A percentile compares a stretch with the other conserved stretches of the same genome.
phyloP scores from a whole-genome alignment of 1,140 invertebrate genomes.

The Latrodectus geometricus region DNA sequence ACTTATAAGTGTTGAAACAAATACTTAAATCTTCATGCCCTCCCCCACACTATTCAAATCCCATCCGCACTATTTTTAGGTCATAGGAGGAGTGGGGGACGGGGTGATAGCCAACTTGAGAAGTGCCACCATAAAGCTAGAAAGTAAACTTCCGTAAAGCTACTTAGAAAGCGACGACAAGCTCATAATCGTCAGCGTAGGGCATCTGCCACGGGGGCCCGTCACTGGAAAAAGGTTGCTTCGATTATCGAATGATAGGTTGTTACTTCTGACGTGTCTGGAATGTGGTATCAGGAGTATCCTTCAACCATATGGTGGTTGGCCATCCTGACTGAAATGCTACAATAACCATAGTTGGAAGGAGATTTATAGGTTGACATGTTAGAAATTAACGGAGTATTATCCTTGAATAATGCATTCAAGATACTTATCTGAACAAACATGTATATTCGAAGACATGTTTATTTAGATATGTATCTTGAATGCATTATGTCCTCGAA shows the following conservation, averaged over 20 bases:
- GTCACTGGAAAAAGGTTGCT: neutral
- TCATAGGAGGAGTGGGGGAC: neutral
- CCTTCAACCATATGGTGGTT: too few species aligned
- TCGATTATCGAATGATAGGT: neutral
- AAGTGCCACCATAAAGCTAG: neutral
- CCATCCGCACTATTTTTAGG: neutral
- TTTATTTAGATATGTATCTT: too few species aligned
- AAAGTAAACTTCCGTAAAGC: slow-evolving; percentile 1
- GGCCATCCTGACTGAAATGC: too few species aligned
- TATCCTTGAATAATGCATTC: too few species aligned
- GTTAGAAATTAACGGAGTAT: too few species aligned
- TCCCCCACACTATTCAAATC: neutral
- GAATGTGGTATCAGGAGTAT: too few species aligned
- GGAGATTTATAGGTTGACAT: too few species aligned
- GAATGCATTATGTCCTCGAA: too few species aligned
- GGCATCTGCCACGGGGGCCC: neutral
- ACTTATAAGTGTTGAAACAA: neutral
- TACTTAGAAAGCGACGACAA: neutral
- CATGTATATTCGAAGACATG: too few species aligned
- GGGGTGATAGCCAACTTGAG: neutral
- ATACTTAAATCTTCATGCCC: neutral
- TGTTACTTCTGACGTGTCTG: too few species aligned
- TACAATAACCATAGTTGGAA: too few species aligned
- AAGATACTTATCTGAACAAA: too few species aligned
- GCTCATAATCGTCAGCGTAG: neutral